Base-by-base conservation (phyloP, 2,888 invertebrate species). In the Clivina fossor region DNA sequence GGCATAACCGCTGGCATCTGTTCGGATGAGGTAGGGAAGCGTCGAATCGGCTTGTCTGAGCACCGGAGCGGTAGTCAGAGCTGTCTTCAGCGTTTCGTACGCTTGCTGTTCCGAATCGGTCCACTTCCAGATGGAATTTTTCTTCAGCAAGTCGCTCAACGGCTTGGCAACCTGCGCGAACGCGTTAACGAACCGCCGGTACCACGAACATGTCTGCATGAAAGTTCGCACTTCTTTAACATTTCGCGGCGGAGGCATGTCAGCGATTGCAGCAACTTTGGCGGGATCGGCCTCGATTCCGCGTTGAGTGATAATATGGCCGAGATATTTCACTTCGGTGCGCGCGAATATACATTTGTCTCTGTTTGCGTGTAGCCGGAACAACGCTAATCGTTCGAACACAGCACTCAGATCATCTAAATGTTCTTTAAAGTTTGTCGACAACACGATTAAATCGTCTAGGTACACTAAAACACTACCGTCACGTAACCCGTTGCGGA, bases 21-120 rank as follows among this genome's bases (percentile, higher is more conserved):
- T 49, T 8, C 59, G 60, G 11, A 67, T 51, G 4, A 63, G 58
- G 48, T 65, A 64, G 4, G 60, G 60, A 19, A 48, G 28, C 2
- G 48, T 33, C 2, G 61, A 16, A 40, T 66, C 61, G 4, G 64
- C 63, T n/a, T 63, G 50, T 11, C 49, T 33, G 1, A 64, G 49
- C 16, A 58, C 37, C 7, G 63, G 60, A 2, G 63, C 46, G n/a
- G 51, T 26, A 8, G 15, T 20, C 8, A 56, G 47, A 16, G 40
- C 22, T 16, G 2, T 4, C 20, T 56, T 56, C 15, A 56, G 18
- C 18, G 8, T 20, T 40, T 48, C 18, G 22, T 32, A 56, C 1
- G 49, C 38, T 9, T 26, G n/a, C 11, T 18, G 30, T 24, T 48
- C 19, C 11, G 33, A 2, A 3, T 18, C 3, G 33, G 2, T 37